Evolutionary conservation across 2,797 vertebrate species (phyloP).

Genomic region (Octomys mimax): DNA sequence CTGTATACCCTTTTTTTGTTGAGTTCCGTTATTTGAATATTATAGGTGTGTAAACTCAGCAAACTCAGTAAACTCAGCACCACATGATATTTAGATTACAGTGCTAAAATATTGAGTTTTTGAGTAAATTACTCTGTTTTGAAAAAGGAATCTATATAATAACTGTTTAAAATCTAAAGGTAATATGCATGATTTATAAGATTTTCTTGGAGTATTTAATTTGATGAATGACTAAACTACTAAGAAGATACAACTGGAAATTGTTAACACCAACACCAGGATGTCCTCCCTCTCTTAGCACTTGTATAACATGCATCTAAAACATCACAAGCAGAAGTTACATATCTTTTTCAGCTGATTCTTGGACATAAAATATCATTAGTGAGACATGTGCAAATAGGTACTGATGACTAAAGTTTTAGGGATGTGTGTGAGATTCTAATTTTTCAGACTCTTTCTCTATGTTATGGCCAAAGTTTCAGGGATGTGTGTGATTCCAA

Average conservation of each 20-base stretch:
- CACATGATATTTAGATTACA: neutral
- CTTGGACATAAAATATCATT: conserved; percentile 14
- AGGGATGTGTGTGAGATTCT: neutral
- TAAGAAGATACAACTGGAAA: neutral
- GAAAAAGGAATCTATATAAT: neutral
- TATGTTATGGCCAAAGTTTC: conserved; percentile 45
- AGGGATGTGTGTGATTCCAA: neutral
- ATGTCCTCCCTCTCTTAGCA: neutral
- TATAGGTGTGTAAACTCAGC: too few species aligned
- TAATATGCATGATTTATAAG: neutral
- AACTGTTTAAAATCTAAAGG: neutral
- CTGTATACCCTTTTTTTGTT: too few species aligned
- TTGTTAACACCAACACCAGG: neutral
- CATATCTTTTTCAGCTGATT: neutral
- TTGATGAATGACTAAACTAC: neutral
- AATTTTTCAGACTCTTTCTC: neutral
- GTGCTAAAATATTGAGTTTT: neutral
- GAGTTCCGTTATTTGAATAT: too few species aligned
- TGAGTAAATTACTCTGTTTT: neutral
- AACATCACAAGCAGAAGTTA: neutral
- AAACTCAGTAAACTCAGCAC: too few species aligned
- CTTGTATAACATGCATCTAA: neutral
- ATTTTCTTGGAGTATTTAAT: neutral
- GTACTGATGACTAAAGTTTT: neutral
- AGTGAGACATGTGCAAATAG: conserved; percentile 6